These are phyloP conservation scores for Lydus trimaculatus DNA, from an alignment of 2,888 invertebrate species.

Conservation along the genomic window DNA sequence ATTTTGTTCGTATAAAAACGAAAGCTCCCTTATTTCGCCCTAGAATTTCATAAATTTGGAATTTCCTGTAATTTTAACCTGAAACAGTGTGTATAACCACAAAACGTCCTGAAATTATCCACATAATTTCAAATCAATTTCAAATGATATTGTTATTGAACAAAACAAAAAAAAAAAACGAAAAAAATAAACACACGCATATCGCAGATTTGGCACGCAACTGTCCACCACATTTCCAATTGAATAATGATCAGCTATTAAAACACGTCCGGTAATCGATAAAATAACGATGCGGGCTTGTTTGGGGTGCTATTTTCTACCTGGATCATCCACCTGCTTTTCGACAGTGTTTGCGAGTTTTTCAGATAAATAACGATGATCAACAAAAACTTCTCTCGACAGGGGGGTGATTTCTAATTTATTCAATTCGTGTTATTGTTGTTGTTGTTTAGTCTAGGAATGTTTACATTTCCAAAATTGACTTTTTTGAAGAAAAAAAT, in stretches of 20 bases:
- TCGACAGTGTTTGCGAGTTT: conserved; percentile 15
- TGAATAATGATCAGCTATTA: conserved; percentile 2
- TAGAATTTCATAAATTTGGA: no score
- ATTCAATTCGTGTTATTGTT: no score
- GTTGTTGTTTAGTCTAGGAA: conserved; percentile 20
- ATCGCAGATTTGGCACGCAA: conserved; percentile 27
- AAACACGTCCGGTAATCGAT: neutral
- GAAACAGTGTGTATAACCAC: no score
- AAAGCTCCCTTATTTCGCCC: no score
- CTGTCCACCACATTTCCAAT: neutral
- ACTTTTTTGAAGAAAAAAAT: conserved; percentile 37
- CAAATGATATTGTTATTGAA: conserved; percentile 36
- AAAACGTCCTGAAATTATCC: conserved; percentile 36
- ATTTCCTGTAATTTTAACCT: no score
- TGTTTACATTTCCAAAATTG: conserved; percentile 33
- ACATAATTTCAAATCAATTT: conserved; percentile 45
- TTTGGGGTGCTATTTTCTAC: conserved; percentile 10
- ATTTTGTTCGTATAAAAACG: neutral
- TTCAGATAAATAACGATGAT: neutral
- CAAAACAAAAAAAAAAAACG: conserved; percentile 10
- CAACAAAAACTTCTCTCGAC: conserved; percentile 5
- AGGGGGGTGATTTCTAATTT: conserved; percentile 6
- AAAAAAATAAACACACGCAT: no score
- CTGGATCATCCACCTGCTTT: conserved; percentile 32
- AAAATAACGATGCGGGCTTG: no score